A percentile compares a stretch with the other conserved stretches of the same genome.
phyloP scores from a whole-genome alignment of 2,797 vertebrate species.

The Danio albolineatus region DNA sequence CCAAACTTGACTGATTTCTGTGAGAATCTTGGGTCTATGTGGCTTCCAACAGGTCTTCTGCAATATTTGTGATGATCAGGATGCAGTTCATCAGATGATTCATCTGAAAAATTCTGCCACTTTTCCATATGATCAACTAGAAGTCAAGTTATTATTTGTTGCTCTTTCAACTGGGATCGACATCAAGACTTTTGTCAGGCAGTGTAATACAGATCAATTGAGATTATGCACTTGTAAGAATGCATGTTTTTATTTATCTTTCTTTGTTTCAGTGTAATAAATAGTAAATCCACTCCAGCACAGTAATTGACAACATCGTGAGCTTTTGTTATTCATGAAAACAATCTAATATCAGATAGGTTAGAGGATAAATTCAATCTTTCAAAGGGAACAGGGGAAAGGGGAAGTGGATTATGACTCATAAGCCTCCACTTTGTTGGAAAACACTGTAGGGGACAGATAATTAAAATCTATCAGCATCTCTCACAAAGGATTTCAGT shows the following conservation, averaged over 20 bases:
- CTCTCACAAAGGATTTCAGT: slow-evolving; percentile 63
- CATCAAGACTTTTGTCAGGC: no score
- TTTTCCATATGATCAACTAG: no score
- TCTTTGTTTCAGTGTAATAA: slow-evolving; percentile 40
- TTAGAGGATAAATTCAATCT: slow-evolving; percentile 72
- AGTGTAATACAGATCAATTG: not conserved
- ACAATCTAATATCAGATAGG: slow-evolving; percentile 72
- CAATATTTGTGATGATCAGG: no score
- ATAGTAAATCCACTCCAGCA: slow-evolving; percentile 57
- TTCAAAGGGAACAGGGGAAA: slow-evolving; percentile 66
- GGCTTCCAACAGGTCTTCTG: no score
- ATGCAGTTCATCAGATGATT: no score
- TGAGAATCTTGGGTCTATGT: no score
- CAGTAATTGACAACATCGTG: slow-evolving; percentile 73
- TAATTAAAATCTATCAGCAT: slow-evolving; percentile 71
- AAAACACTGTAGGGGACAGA: slow-evolving; percentile 62
- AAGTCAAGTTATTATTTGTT: no score
- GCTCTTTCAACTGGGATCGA: no score
- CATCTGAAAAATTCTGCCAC: no score
- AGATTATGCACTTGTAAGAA: slow-evolving; percentile 25
- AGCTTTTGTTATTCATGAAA: slow-evolving; percentile 76
- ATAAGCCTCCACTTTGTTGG: slow-evolving; percentile 67
- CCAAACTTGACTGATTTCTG: no score
- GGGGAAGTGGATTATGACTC: slow-evolving; percentile 62
- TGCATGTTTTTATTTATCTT: not conserved